Conservation (phyloP, 2,113 vertebrate species). For the Passerina amoena region DNA sequence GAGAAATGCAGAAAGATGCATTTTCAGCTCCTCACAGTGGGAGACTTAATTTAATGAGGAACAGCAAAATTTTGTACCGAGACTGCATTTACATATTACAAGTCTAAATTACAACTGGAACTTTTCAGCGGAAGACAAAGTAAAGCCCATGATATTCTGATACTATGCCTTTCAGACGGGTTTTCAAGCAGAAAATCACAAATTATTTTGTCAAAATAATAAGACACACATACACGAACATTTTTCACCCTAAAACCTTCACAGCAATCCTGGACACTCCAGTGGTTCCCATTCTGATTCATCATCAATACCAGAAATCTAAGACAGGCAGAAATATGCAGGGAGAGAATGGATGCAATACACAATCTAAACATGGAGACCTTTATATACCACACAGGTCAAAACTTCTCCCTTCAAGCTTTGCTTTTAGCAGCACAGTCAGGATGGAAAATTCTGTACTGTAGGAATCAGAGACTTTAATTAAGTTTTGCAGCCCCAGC, state of each 20-base stretch:
- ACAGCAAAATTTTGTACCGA: neutral
- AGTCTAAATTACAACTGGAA: neutral
- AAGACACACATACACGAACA: accelerated
- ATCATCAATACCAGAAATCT: neutral
- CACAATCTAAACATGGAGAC: neutral
- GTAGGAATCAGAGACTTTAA: neutral
- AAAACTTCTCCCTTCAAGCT: neutral
- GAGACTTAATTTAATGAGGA: neutral
- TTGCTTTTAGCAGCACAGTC: neutral
- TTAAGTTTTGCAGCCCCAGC: neutral
- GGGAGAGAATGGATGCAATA: neutral
- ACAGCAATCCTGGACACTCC: neutral
- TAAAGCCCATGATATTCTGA: neutral
- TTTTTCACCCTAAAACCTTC: neutral
- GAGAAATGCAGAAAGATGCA: neutral
- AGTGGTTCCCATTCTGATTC: neutral
- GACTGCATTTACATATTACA: neutral
- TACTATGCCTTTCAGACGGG: neutral
- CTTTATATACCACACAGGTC: neutral
- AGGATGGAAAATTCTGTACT: neutral
- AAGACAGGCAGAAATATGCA: neutral
- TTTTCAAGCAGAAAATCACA: neutral
- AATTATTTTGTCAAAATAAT: neutral
- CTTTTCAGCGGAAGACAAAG: neutral
- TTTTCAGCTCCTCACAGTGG: neutral